Base-by-base conservation (phyloP, 2,113 vertebrate species). In the Monarcha castaneiventris region DNA sequence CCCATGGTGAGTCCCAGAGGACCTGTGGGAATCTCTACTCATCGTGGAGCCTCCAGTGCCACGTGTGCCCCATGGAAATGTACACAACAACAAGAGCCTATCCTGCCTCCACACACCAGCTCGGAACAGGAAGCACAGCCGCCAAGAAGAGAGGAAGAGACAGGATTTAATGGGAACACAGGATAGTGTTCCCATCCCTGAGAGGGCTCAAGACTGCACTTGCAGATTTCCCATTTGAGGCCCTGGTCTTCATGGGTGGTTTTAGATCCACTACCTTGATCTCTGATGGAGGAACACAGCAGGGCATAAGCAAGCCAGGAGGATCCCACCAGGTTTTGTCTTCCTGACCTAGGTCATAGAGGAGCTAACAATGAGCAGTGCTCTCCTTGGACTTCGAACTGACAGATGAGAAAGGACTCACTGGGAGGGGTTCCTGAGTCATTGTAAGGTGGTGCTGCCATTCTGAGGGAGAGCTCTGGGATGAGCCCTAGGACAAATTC, bases 41-140 rank as follows among this genome's bases (percentile, higher is more conserved):
- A 6, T 11, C 61, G 3, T 20, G n/a, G 78, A 89, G n/a, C 55
- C 71, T 54, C 69, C 54, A 67, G 69, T 39, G 52, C 77, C 54
- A 21, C 0, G 0, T 39, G 46, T 48, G n/a, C 41, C 41, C 48
- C 41, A 13, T 3, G 25, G 25, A 46, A 33, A 29, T 25, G 33
- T 5, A 14, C 56, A n/a, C 64, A 69, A 30, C 55, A 78, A 16
- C 56, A 48, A 15, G n/a, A 79, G 49, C 58, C 48, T 8, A 7
- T 56, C 49, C 85, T 71, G 41, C 56, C n/a, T 71, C n/a, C 25
- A 41, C 64, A 55, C 30, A 49, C 13, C 66, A 79, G n/a, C 49
- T 48, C 0, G 0, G 49, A 63, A 26, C 41, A 63, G n/a, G 49
- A 30, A 79, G 74, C n/a, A 7, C 23, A 61, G 54, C 25, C 0